Evolutionary conservation across 2,113 vertebrate genomes (phyloP).

Genomic region (Suricata suricatta): DNA sequence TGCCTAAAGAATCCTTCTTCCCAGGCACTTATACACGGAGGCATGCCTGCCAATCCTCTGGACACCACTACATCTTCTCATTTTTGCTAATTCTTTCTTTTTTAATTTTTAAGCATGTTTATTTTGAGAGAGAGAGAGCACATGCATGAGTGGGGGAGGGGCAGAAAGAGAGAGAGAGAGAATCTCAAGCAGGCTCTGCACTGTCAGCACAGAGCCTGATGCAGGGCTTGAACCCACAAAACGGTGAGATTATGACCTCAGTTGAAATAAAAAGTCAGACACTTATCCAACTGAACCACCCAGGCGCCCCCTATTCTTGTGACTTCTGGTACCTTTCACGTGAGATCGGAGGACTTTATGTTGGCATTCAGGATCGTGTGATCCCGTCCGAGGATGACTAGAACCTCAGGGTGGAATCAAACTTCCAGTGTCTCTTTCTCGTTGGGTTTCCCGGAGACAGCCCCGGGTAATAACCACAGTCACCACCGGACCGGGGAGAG

Average conservation of each 20-base stretch:
- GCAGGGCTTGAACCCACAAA: not conserved
- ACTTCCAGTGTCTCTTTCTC: not conserved
- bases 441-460: not conserved
- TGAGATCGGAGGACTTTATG: not conserved
- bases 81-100: not conserved
- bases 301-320: not conserved
- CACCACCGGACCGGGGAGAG: not conserved
- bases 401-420: not conserved
- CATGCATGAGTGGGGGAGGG: not conserved
- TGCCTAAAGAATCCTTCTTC: not conserved
- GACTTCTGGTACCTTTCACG: not conserved
- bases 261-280: not conserved
- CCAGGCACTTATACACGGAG: not conserved
- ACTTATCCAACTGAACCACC: not conserved
- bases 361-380: not conserved
- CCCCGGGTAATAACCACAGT: not conserved
- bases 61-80: not conserved
- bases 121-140: not conserved
- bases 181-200: not conserved
- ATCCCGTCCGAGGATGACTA: not conserved
- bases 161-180: not conserved
- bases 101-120: not conserved
- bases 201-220: not conserved
- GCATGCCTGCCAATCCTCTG: rapidly evolving
- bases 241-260: not conserved